A percentile compares a stretch with the other conserved stretches of the same genome.
These are phyloP conservation scores for Holcopasites calliopsidis DNA, from an alignment of 1,140 invertebrate species.

Conservation along the genomic window DNA sequence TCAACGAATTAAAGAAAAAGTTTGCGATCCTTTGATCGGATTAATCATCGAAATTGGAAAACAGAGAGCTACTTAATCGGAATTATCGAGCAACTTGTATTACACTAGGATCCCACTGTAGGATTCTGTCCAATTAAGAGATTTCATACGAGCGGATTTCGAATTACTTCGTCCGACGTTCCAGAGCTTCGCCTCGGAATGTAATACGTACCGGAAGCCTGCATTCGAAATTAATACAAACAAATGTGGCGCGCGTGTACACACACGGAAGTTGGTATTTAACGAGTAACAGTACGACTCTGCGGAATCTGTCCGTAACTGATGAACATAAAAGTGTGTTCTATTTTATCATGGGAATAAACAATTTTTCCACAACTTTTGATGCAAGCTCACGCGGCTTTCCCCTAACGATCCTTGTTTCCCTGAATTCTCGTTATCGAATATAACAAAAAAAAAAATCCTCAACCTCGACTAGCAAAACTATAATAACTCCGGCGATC, in stretches of 20 bases:
- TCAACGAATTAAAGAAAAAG: neutral
- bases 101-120: neutral
- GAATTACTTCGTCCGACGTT: slow-evolving; percentile 12
- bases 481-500: too few relatives aligned
- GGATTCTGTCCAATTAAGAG: slow-evolving; percentile 24
- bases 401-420: too few relatives aligned
- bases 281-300: slow-evolving; percentile 7
- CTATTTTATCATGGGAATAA: neutral
- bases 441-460: too few relatives aligned
- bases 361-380: too few relatives aligned
- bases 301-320: neutral
- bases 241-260: neutral
- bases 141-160: slow-evolving; percentile 25
- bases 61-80: neutral
- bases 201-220: neutral
- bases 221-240: slow-evolving; percentile 18
- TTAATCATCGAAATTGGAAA: neutral
- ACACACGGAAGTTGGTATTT: neutral
- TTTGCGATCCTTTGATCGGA: neutral
- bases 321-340: neutral
- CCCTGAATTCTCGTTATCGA: too few relatives aligned
- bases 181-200: slow-evolving; percentile 8
- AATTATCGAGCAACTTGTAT: neutral
- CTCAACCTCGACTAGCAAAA: too few relatives aligned
- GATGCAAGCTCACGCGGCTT: too few relatives aligned